phyloP scores from a whole-genome alignment of 2,113 vertebrate genomes.

The Antechinus flavipes region DNA sequence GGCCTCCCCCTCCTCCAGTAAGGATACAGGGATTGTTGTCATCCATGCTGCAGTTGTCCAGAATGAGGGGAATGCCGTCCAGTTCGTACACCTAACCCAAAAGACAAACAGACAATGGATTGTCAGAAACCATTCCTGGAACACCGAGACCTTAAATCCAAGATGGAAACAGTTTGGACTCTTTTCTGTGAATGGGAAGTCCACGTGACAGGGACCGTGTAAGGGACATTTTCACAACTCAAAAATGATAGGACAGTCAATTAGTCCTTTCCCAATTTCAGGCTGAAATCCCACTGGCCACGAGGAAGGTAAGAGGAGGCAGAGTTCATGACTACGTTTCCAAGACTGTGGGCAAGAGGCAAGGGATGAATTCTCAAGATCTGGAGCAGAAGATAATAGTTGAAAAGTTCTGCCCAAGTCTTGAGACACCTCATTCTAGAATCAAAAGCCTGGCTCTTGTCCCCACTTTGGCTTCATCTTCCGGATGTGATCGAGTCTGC shows the following conservation, averaged over 20 bases:
- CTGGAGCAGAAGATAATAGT: not conserved
- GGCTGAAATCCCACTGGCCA: not conserved
- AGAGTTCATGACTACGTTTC: not conserved
- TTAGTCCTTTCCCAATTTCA: not conserved
- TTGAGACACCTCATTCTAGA: not conserved
- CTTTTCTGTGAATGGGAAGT: not conserved
- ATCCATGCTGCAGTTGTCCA: conserved; percentile 96
- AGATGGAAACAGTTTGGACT: not conserved
- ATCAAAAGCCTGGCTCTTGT: not conserved
- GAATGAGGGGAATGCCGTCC: conserved; percentile 93
- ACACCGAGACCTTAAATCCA: not conserved
- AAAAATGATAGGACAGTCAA: not conserved
- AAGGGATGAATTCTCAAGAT: not conserved
- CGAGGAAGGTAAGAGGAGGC: not conserved
- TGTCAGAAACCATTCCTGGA: not conserved
- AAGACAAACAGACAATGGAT: not conserved
- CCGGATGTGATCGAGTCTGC: not conserved
- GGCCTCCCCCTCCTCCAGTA: conserved; percentile 48
- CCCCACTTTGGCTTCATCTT: not conserved
- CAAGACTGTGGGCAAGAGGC: not conserved
- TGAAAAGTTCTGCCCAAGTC: not conserved
- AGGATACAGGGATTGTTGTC: conserved; percentile 99
- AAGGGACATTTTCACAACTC: not conserved
- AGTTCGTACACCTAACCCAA: conserved; percentile 90
- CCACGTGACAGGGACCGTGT: accelerated